Conservation (phyloP, 2,888 invertebrate species). For the Tethea ocularis region DNA sequence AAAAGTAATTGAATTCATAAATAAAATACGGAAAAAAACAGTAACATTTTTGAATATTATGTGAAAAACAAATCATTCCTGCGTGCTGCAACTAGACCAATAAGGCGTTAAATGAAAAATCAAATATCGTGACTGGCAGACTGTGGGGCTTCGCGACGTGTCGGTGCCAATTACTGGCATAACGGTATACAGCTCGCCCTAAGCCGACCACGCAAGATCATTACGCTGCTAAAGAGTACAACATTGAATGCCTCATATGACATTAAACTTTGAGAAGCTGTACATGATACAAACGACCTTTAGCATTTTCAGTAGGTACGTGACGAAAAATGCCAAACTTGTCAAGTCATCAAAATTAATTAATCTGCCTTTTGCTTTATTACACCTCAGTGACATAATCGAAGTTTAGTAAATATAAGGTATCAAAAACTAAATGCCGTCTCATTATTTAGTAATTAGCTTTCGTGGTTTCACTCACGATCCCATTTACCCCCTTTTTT, state of each 20-base stretch:
- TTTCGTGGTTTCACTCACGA: too few species aligned
- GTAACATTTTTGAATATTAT: background rate
- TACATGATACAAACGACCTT: background rate
- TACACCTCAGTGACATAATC: too few species aligned
- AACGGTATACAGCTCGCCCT: background rate
- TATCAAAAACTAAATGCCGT: too few species aligned
- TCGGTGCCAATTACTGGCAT: slow-evolving; percentile 45
- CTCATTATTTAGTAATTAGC: too few species aligned
- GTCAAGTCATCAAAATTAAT: too few species aligned
- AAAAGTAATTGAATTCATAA: too few species aligned
- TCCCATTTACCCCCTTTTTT: too few species aligned
- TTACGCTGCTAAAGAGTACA: background rate
- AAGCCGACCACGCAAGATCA: background rate
- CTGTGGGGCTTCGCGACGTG: slow-evolving; percentile 45
- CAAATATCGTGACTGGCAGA: slow-evolving; percentile 48
- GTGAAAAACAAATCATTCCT: background rate
- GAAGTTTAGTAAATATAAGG: too few species aligned
- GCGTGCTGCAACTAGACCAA: background rate
- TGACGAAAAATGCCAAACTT: too few species aligned
- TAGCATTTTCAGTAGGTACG: too few species aligned
- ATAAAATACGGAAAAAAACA: too few species aligned
- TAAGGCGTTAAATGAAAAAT: slow-evolving; percentile 34
- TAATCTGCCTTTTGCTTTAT: too few species aligned
- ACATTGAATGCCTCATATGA: background rate
- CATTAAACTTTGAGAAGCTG: background rate